These are phyloP conservation scores for Corythoichthys haematopterus DNA, from an alignment of 2,113 vertebrate genomes.

Conservation along the genomic window DNA sequence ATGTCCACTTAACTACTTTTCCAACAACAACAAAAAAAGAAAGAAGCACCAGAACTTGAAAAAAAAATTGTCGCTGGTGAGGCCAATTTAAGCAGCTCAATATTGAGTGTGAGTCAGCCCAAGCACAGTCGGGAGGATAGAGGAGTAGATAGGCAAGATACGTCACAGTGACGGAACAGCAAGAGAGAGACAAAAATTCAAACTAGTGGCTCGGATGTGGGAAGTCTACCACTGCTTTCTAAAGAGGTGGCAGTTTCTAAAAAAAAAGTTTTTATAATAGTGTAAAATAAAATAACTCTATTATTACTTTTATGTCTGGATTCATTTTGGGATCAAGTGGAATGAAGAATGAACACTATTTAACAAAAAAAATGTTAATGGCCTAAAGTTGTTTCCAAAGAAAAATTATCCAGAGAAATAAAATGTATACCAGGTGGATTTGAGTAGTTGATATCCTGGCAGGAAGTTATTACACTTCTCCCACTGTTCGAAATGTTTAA, in stretches of 20 bases:
- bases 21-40: not conserved
- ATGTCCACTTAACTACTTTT: not conserved
- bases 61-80: not conserved
- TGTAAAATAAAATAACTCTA: not conserved
- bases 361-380: too few species aligned
- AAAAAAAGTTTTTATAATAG: not conserved
- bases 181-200: too few species aligned
- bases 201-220: not conserved
- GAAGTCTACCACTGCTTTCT: not conserved
- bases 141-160: too few species aligned
- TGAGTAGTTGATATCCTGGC: too few species aligned
- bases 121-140: too few species aligned
- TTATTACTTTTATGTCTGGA: not conserved
- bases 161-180: too few species aligned
- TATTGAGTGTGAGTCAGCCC: not conserved
- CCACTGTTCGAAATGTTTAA: too few species aligned
- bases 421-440: too few species aligned
- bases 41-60: not conserved
- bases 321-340: not conserved
- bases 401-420: too few species aligned
- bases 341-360: too few species aligned
- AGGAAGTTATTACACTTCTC: too few species aligned
- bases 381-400: too few species aligned
- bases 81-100: not conserved
- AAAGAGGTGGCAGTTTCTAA: not conserved